Evolutionary conservation across 2,113 vertebrate genomes (phyloP), one percentile per base, ranked within the genome.

Genomic region (Ceratotherium simum): DNA sequence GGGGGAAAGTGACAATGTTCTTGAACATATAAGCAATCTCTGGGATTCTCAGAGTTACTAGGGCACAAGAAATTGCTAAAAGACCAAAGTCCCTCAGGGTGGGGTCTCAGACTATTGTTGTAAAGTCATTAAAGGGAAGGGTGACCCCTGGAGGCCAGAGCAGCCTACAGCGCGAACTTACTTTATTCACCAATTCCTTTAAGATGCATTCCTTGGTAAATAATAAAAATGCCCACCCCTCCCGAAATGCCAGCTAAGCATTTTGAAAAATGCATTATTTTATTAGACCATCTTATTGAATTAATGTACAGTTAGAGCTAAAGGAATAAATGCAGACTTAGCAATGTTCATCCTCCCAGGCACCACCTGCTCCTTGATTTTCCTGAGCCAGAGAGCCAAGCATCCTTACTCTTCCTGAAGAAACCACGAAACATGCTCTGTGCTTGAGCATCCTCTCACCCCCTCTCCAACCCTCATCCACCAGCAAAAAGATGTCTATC

Each of bases 91-190:
- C 46, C 58, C 54, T 54, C 54, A 51, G 90, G 96, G 90, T 96
- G 96, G 97, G 97, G 95, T 87, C 90, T 97, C 93, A 29, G 72
- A 93, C 83, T 95, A 90, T 96, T 96, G 89, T 96, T 82, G 16
- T 80, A 58, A 12, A 96, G 86, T 98, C 97, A 95, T 98, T 97
- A 97, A 98, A 98, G 98, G 95, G 97, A 98, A 98, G 97, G 90
- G 97, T 90, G 98, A 98, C 98, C 98, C 97, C 98, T 98, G 97
- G 97, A 98, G 98, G 98, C 97, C 92, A 94, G 90, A 95, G 62
- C 70, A 90, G 94, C 87, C 97, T 96, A 98, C 95, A 97, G 90
- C 98, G 51, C 16, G 14, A 39, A 46, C 87, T 84, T 75, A 8
- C 80, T 95, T 82, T 27, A 29, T 70, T 72, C 72, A 65, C 78